Base-by-base conservation (phyloP, 2,113 vertebrate species). In the Zosterops borbonicus region DNA sequence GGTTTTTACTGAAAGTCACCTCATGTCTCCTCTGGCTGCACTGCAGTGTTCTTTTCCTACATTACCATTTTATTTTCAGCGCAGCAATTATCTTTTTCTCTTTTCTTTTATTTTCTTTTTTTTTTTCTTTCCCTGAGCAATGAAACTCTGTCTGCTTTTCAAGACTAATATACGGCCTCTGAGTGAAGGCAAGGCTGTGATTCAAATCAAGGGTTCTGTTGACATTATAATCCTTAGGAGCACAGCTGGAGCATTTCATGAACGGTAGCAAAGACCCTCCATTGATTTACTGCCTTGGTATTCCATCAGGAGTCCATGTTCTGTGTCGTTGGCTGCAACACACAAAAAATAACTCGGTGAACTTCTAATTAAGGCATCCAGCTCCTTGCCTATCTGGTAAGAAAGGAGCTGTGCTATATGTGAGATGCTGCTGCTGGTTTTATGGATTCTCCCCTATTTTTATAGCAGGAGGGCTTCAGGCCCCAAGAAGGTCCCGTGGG, bases 181-280 rank as follows among this genome's bases (percentile, higher is more conserved):
- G 97, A 97, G 94, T 97, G 97, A 97, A 97, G 92, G 96, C 95
- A 92, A 92, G 91, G 89, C 96, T 97, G 96, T 76, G 89, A 96
- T 83, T 96, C 97, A 97, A 97, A 97, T 97, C 95, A 96, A 96
- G 94, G 85, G 89, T 94, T 96, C 95, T 96, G 96, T 91, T 97
- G 96, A 97, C 95, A 96, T 89, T 83, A 67, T 97, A 97, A 97
- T 97, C 95, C 96, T 96, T 87, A 24, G 62, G 77, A 97, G 94
- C 92, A 91, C 96, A 97, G 96, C 95, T 97, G 94, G 95, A 97
- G 89, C 94, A 97, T 97, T 97, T 97, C 94, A 96, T 60, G 92
- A 90, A 92, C 79, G 5, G 93, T 94, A 95, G 96, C 96, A 93
- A 93, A 96, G 89, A 84, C 77, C 35, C 75, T 83, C 89, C 77